Evolutionary conservation across 2,888 invertebrate genomes (phyloP).

Genomic region (Salpingus planirostris): DNA sequence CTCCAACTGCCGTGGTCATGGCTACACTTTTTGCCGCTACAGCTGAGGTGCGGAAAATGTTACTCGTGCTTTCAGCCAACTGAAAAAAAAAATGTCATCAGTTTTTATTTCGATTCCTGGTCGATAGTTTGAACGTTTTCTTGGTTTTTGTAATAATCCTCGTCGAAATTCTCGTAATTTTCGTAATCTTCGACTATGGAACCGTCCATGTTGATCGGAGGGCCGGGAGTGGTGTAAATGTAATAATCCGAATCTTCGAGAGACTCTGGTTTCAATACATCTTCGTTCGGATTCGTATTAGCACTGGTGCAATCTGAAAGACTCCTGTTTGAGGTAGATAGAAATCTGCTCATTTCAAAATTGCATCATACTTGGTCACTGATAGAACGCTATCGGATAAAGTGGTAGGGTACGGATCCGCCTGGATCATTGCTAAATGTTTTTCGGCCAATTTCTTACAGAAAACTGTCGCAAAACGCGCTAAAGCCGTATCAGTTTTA

Average conservation of each 20-base stretch:
- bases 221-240: too few relatives aligned
- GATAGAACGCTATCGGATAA: too few relatives aligned
- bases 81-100: too few relatives aligned
- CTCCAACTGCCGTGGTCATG: slow-evolving; percentile 4
- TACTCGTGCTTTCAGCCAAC: slow-evolving; percentile 5
- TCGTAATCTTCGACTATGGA: slow-evolving; percentile 5
- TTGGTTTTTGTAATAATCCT: slow-evolving; percentile 4
- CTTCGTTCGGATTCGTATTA: slow-evolving; percentile 6
- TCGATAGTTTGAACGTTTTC: too few relatives aligned
- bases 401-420: slow-evolving; percentile 1
- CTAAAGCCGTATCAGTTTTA: slow-evolving; percentile 3
- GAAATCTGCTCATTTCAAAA: too few relatives aligned
- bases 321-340: too few relatives aligned
- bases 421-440: slow-evolving; percentile 3
- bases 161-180: slow-evolving; percentile 5
- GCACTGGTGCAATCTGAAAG: too few relatives aligned
- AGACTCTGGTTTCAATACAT: neutral
- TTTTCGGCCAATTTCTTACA: slow-evolving; percentile 7
- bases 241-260: too few relatives aligned
- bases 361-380: too few relatives aligned
- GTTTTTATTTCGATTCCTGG: too few relatives aligned
- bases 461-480: slow-evolving; percentile 4
- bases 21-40: slow-evolving; percentile 4
- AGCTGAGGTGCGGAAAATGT: slow-evolving; percentile 2
- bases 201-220: too few relatives aligned